Evolutionary conservation across 2,888 invertebrate species (phyloP), one percentile per base, ranked within the genome.

Genomic region (Salticus scenicus): DNA sequence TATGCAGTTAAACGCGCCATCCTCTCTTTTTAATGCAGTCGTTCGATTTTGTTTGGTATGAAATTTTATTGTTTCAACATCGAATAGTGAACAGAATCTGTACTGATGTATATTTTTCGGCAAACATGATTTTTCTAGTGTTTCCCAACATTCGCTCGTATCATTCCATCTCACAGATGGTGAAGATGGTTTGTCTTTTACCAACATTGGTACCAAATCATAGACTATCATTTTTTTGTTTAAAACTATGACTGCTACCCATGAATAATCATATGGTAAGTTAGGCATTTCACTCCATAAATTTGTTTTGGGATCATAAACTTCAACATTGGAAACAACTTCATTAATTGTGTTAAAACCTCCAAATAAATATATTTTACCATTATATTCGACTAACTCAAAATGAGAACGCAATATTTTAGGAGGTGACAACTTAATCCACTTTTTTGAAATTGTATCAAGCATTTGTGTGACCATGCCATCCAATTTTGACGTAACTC

Each of bases 401-500:
- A 79, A 79, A 24, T 72, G n/a, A 17, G 70, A 31, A 2, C 79
- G 42, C 1, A 66, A 24, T 10, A 27, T 37, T 8, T 27, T 30
- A 1, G 79, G 79, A 14, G 72, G 47, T 14, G 41, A 4, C 10
- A 81, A 42, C 0, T 24, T n/a, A 27, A 33, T 14, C 81, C 81
- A 81, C 7, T 10, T 20, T 5, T 67, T 33, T 0, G 20, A 37
- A 0, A 12, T 17, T 37, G 81, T 67, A 57, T 57, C 51, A 17
- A 69, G 74, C 4, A 69, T 72, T n/a, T 81, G 81, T 12, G 57
- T 51, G 24, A 81, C 51, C 81, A 81, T 81, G 7, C 33, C 63
- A n/a, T 10, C 5, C 0, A 47, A 24, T 0, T 14, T 30, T 1
- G 14, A 17, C 0, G 42, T 10, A 24, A 28, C 27, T 1, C 81